Percentiles rank a stretch among this genome's conserved stretches.
Evolutionary conservation across 2,797 vertebrate species (phyloP).

Genomic region (Erithacus rubecula): DNA sequence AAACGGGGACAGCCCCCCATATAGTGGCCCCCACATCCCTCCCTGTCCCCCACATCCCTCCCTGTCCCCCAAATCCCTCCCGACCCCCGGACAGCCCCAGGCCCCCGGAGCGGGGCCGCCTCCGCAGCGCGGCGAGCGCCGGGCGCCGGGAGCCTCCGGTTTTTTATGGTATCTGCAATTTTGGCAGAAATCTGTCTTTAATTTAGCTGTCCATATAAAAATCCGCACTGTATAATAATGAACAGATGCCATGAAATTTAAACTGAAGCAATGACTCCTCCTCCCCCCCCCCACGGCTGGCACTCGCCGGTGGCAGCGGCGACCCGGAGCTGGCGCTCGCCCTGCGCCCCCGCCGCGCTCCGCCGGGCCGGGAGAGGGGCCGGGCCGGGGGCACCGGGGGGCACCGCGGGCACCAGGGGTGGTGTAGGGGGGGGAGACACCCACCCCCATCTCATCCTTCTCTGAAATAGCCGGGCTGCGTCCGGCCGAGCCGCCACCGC

Average conservation of each 20-base stretch:
- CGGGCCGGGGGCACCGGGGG: not conserved
- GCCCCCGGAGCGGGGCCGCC: not conserved
- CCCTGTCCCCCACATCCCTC: no score
- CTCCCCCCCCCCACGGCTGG: conserved; percentile 72
- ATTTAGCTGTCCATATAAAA: conserved; percentile 94
- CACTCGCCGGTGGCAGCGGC: conserved; percentile 57
- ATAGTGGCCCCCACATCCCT: not conserved
- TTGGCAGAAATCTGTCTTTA: conserved; percentile 85
- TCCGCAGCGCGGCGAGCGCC: not conserved
- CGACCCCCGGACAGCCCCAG: not conserved
- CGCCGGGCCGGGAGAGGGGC: not conserved
- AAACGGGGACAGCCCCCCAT: not conserved
- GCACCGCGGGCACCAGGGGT: not conserved
- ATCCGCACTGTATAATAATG: conserved; percentile 90
- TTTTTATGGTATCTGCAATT: conserved; percentile 81
- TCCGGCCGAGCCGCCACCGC: not conserved
- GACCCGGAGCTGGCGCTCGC: conserved; percentile 63
- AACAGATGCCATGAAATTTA: conserved; percentile 96
- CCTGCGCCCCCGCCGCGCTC: conserved; percentile 54
- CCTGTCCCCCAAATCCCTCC: not conserved
- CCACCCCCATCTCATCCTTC: not conserved
- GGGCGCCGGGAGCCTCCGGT: conserved; percentile 71
- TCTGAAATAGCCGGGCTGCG: not conserved
- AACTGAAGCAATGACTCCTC: conserved; percentile 83
- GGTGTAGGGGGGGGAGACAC: rapidly evolving